Evolutionary conservation across 2,888 invertebrate species (phyloP).

Genomic region (Adelognathus sp.): DNA sequence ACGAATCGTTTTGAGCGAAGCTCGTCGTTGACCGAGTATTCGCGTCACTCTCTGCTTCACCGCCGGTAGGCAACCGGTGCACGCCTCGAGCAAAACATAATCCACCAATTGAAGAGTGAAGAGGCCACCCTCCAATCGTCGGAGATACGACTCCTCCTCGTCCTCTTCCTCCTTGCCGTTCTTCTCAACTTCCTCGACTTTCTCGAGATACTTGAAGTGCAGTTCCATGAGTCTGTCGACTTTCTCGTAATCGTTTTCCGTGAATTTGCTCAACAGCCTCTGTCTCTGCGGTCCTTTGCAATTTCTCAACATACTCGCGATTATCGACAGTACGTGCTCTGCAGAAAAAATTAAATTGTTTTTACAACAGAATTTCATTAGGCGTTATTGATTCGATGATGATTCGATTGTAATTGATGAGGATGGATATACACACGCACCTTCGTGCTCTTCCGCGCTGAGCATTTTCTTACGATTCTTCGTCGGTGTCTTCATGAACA

Average conservation of each 20-base stretch:
- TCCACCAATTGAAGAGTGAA: constrained; percentile 98
- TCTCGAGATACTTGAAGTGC: constrained; percentile 98
- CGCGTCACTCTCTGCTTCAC: constrained; percentile 94
- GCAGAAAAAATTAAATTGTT: constrained; percentile 27
- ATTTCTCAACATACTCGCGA: constrained; percentile 95
- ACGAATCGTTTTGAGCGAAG: constrained; percentile 95
- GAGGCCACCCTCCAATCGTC: constrained; percentile 95
- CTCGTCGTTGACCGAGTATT: constrained; percentile 93
- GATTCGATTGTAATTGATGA: neutral
- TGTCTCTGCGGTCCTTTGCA: constrained; percentile 95
- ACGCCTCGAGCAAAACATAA: constrained; percentile 91
- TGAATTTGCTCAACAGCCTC: constrained; percentile 96
- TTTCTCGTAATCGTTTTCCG: constrained; percentile 99
- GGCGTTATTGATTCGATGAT: neutral
- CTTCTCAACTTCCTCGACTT: constrained; percentile 90
- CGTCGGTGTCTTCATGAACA: constrained; percentile 99
- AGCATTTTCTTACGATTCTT: constrained; percentile 89
- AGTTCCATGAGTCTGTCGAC: constrained; percentile 97
- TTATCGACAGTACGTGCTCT: constrained; percentile 97
- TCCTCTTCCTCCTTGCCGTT: constrained; percentile 89
- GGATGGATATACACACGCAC: neutral
- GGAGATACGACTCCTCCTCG: constrained; percentile 94
- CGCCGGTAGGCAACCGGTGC: constrained; percentile 87
- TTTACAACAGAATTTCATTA: neutral
- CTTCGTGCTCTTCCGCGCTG: constrained; percentile 95